Conservation (phyloP, 2,113 vertebrate species). For the Muscicapa adusta region DNA sequence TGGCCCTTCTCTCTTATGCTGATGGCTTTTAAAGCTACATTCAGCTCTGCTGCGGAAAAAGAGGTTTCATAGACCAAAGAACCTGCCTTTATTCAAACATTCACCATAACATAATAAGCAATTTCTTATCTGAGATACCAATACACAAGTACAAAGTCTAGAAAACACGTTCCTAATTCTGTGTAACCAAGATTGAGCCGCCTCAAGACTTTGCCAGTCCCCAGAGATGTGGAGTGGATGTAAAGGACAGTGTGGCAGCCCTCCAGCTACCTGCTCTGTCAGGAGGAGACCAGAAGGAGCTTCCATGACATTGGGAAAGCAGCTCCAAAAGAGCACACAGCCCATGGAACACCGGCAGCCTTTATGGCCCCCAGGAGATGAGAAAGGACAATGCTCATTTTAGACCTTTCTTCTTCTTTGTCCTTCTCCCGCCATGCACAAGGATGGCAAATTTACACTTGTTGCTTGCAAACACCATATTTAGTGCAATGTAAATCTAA, state of each 20-base stretch:
- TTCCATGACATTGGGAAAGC: background rate
- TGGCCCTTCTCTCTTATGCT: background rate
- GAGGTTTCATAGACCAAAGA: background rate
- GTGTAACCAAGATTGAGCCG: background rate
- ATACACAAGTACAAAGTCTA: background rate
- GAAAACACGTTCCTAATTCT: background rate
- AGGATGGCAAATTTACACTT: background rate
- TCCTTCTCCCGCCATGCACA: background rate
- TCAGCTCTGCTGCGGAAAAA: background rate
- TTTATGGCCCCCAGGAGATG: background rate
- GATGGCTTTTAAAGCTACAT: background rate
- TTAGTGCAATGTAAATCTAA: background rate
- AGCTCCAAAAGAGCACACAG: background rate
- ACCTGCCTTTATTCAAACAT: background rate
- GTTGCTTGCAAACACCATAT: background rate
- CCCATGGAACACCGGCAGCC: accelerated
- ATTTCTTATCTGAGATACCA: background rate
- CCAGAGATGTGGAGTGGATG: accelerated
- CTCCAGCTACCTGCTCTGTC: background rate
- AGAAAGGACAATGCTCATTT: accelerated
- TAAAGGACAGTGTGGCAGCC: background rate
- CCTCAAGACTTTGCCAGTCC: background rate
- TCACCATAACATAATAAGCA: background rate
- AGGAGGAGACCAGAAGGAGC: background rate
- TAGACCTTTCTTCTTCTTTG: background rate